These are phyloP conservation scores for Oasisia sp. DNA, from an alignment of 2,888 invertebrate genomes.

Conservation along the genomic window DNA sequence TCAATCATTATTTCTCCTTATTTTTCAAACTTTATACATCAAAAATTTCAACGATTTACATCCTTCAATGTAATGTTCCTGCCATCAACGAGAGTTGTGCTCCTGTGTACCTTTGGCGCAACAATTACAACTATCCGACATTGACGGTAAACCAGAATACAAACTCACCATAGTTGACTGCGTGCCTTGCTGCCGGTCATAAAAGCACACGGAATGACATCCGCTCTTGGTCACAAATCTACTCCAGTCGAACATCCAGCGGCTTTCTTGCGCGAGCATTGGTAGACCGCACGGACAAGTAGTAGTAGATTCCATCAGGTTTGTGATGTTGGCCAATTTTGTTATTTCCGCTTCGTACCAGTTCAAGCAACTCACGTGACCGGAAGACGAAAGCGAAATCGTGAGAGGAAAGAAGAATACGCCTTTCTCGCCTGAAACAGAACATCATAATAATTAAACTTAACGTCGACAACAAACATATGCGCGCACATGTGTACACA, in stretches of 20 bases:
- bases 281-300: background rate
- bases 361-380: background rate
- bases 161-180: background rate
- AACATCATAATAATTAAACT: background rate
- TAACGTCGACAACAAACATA: background rate
- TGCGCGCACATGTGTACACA: no score
- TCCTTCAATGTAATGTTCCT: no score
- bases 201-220: background rate
- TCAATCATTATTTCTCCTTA: no score
- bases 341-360: background rate
- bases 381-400: background rate
- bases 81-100: no score
- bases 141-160: background rate
- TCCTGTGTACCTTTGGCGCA: background rate
- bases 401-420: background rate
- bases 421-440: background rate
- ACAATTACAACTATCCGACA: background rate
- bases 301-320: background rate
- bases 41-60: no score
- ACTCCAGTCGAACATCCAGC: background rate
- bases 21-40: no score
- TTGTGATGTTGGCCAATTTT: background rate
- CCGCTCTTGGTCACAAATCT: background rate
- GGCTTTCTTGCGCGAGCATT: background rate
- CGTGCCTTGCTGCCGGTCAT: background rate